Evolutionary conservation across 2,888 invertebrate species (phyloP), one percentile per base, ranked within the genome.

Genomic region (Luffia ferchaultella): DNA sequence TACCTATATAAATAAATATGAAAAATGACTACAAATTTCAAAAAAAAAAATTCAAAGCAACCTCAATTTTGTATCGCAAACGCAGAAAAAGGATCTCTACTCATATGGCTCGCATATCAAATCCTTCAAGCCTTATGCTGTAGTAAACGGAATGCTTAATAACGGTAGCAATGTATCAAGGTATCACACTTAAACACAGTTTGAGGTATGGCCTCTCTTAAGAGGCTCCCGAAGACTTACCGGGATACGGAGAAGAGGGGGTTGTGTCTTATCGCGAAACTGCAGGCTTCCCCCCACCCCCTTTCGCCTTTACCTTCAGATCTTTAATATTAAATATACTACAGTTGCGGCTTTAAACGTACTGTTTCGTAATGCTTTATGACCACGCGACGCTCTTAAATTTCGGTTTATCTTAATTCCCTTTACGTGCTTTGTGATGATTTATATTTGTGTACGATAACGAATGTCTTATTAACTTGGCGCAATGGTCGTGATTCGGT

Each of bases 291-390:
- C 67, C 71, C 2, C 41, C 60, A 74, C 70, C 79, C 75, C 67
- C 70, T 2, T 18, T 60, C 75, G 69, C 78, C 75, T 70, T 78
- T 77, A 83, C 82, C 83, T 83, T 80, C 77, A 79, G 78, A 82
- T 80, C 77, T 80, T 79, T 82, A 82, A 82, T 83, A 83, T 80
- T 80, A 78, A 82, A 80, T 75, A 78, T 75, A 79, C 67, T 73
- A 76, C 73, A 76, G 70, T 77, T 76, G 67, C 73, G 65, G 62
- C 58, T 65, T 75, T 70, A 68, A 73, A 73, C 66, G 60, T 67
- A 70, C 59, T 62, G 61, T 58, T 55, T 58, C 58, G 54, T 20
- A 40, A 30, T 12, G 17, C 2, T 20, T 20, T 18, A 20, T 46
- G 46, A 12, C 5, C 3, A 30, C 30, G 30, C 30, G 30, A 30